phyloP scores from a whole-genome alignment of 2,797 vertebrate species.

The Salmo trutta region DNA sequence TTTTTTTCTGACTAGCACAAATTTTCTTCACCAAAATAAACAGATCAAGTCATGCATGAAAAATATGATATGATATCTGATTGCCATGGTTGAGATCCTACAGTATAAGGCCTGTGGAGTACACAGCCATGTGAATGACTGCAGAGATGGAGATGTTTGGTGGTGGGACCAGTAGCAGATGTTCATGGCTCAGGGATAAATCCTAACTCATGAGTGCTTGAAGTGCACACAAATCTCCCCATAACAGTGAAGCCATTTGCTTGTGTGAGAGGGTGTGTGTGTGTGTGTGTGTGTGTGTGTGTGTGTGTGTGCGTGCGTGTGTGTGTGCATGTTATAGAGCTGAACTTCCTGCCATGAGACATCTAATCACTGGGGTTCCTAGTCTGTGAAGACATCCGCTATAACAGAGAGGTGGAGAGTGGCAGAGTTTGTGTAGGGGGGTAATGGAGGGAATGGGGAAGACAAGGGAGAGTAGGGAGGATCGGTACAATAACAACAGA shows the following conservation, averaged over 20 bases:
- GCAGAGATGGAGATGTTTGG: not conserved
- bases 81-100: not conserved
- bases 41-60: not conserved
- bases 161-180: not conserved
- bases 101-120: not conserved
- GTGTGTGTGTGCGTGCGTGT: not conserved
- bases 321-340: not conserved
- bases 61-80: not conserved
- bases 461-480: not conserved
- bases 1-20: not conserved
- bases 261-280: too few relatives aligned
- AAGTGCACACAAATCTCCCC: not conserved
- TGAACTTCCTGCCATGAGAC: not conserved
- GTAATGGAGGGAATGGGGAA: not conserved
- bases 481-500: slow-evolving; percentile 3
- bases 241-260: not conserved
- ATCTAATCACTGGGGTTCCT: not conserved
- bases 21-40: not conserved
- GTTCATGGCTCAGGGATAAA: not conserved
- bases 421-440: not conserved
- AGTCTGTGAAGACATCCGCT: not conserved
- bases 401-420: not conserved
- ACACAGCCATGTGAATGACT: too few relatives aligned
- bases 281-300: too few relatives aligned
- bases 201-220: not conserved